Evolutionary conservation across 1,140 invertebrate genomes (phyloP).

Genomic region (Armadillidium nasatum): DNA sequence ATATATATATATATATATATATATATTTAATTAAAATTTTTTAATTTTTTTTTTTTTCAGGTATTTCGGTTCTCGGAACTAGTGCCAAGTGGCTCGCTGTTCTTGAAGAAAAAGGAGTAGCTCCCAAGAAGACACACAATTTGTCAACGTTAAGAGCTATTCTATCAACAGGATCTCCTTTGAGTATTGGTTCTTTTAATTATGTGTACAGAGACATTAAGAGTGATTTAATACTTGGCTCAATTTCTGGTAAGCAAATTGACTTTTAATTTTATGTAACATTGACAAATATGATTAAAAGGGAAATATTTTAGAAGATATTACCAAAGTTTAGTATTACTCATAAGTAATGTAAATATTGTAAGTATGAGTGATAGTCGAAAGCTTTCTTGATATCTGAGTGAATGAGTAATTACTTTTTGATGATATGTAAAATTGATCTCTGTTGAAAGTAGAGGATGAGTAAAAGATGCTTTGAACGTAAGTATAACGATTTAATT

Average conservation of each 20-base stretch:
- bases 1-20: constrained; percentile 33
- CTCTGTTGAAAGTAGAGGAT: no score
- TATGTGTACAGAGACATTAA: constrained; percentile 59
- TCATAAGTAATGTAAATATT: no score
- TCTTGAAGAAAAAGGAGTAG: constrained; percentile 50
- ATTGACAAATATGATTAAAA: no score
- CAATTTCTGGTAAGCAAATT: constrained; percentile 53
- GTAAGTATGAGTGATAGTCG: no score
- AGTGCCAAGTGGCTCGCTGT: constrained; percentile 59
- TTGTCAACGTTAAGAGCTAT: constrained; percentile 53
- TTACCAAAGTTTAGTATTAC: no score
- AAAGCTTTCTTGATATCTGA: no score
- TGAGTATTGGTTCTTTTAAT: constrained; percentile 56
- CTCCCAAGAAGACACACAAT: constrained; percentile 49
- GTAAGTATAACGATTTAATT: no score
- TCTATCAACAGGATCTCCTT: constrained; percentile 58
- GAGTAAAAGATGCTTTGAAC: no score
- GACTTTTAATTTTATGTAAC: no score
- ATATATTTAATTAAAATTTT: background rate
- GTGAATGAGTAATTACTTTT: no score
- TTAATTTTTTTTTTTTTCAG: constrained; percentile 42
- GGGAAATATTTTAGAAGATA: no score
- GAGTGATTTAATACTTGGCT: constrained; percentile 55
- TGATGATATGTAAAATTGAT: no score
- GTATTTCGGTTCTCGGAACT: constrained; percentile 58